Evolutionary conservation across 2,113 vertebrate genomes (phyloP), one percentile per base, ranked within the genome.

Genomic region (Salvator merianae): DNA sequence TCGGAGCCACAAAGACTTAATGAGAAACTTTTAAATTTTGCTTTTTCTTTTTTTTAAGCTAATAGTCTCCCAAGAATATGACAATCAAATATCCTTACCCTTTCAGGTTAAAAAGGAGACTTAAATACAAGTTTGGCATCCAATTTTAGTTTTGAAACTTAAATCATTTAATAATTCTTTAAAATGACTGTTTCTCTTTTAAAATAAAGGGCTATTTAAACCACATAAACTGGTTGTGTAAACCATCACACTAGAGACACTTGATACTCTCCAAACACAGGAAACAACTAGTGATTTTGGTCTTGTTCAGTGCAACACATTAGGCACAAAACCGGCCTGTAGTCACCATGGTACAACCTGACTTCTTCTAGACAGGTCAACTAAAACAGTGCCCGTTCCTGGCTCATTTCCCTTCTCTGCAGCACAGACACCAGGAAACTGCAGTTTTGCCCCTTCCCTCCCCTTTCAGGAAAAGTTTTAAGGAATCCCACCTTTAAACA

Each of bases 1-100:
- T 97, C 95, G 95, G 95, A 97, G 95, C 96, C 95, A 98, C 97
- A 97, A 97, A 97, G 94, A 96, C 96, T 94, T 96, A 96, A 96
- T 92, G 92, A 93, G 96, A 98, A 98, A 97, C 96, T 87, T 92
- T 92, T 91, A 93, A 90, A 96, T 96, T 95, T 94, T 94, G 92
- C 93, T 92, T 65, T 95, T 92, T 92, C 84, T 93, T 91, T 72
- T 89, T 94, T 94, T 94, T 90, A 87, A 97, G 91, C 94, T 97
- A 96, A 97, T 97, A 97, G 97, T 97, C 97, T 47, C 95, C 96
- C 96, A 95, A 97, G 95, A 96, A 97, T 96, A 97, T 89, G 86
- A 92, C 93, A 93, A 96, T 95, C 94, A 96, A 96, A 96, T 95
- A 96, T 95, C 97, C 95, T 90, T 94, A 7, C 93, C 94, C 90